These are phyloP conservation scores for Eurystomus gularis DNA, from an alignment of 2,113 vertebrate genomes.

Conservation along the genomic window DNA sequence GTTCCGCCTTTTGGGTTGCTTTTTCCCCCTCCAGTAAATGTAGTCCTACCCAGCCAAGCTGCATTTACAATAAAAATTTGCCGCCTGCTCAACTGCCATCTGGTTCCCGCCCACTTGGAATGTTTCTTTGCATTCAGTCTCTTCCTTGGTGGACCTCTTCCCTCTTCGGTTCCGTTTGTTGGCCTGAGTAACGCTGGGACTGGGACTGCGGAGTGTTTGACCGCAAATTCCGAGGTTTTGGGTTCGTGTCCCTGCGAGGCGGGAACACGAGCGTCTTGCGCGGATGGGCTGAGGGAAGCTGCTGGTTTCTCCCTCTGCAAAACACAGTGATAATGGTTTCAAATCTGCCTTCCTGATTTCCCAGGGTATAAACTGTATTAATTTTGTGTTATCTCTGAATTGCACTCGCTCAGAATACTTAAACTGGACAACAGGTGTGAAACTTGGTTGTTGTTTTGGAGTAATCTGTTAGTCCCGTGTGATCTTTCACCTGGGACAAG, in stretches of 20 bases:
- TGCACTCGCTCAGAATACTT: neutral
- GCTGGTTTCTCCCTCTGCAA: neutral
- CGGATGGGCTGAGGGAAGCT: neutral
- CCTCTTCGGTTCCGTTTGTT: neutral
- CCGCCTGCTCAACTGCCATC: neutral
- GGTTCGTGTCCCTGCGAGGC: neutral
- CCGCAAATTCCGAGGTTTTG: neutral
- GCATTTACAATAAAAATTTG: neutral
- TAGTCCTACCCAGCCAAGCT: neutral
- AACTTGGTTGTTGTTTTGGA: neutral
- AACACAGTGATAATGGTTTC: rapidly evolving
- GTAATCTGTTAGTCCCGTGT: neutral
- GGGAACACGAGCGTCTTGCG: neutral
- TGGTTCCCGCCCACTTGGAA: neutral
- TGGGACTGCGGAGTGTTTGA: neutral
- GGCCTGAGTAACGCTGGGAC: too few species aligned
- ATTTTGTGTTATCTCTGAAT: neutral
- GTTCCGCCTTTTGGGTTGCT: too few species aligned
- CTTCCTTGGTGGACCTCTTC: neutral
- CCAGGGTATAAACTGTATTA: neutral
- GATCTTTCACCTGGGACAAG: neutral
- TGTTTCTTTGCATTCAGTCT: neutral
- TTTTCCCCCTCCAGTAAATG: neutral
- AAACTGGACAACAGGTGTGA: neutral
- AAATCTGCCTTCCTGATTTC: neutral